phyloP scores from a whole-genome alignment of 2,113 vertebrate genomes.

The Actenoides lindsayi region DNA sequence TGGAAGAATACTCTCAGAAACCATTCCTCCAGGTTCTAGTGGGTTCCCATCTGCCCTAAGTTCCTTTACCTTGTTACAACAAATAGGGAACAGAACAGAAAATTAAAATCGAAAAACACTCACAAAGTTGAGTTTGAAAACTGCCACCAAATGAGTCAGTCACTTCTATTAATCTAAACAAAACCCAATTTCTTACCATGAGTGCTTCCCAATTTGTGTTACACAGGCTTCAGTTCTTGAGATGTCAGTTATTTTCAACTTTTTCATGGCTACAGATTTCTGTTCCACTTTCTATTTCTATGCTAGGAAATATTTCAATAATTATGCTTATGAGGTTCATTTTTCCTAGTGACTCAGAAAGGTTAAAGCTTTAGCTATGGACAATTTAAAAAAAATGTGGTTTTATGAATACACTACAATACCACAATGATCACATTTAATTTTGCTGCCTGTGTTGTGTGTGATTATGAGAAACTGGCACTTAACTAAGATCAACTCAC shows the following conservation, averaged over 20 bases:
- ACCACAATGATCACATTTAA: background rate
- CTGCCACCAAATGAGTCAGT: background rate
- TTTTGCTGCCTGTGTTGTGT: background rate
- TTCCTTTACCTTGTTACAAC: background rate
- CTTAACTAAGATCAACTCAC: background rate
- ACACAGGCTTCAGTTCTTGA: background rate
- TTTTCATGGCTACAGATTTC: background rate
- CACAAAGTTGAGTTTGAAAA: background rate
- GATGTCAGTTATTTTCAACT: background rate
- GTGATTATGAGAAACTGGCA: background rate
- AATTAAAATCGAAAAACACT: background rate
- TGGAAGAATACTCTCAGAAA: slow-evolving; percentile 25
- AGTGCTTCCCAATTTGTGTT: background rate
- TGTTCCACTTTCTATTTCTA: background rate
- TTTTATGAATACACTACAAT: background rate
- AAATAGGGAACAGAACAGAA: background rate
- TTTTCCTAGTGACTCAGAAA: background rate
- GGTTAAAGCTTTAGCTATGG: background rate
- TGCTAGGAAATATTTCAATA: background rate
- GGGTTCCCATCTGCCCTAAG: background rate
- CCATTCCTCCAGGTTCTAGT: background rate
- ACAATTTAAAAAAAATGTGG: background rate
- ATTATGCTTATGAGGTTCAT: background rate
- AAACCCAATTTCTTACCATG: background rate
- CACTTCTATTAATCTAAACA: background rate